These are phyloP conservation scores for Calosoma granatense DNA, from an alignment of 1,140 invertebrate genomes.

Conservation along the genomic window DNA sequence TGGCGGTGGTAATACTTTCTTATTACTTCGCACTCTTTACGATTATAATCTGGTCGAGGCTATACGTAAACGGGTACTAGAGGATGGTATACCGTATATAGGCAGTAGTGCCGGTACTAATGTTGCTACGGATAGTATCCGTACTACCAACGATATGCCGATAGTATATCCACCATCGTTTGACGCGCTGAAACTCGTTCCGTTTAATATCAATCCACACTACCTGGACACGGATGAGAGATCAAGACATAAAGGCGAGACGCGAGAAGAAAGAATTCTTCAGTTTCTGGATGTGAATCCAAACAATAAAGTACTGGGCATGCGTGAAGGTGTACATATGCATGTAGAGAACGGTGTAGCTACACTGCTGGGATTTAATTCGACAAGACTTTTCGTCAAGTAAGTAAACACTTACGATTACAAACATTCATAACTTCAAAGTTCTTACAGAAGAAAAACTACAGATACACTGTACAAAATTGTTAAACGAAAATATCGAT, in stretches of 20 bases:
- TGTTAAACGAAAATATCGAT: too few relatives aligned
- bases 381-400: constrained; percentile 55
- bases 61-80: constrained; percentile 50
- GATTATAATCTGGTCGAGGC: constrained; percentile 52
- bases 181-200: constrained; percentile 59
- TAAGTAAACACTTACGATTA: too few relatives aligned
- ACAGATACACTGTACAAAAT: too few relatives aligned
- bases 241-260: constrained; percentile 64
- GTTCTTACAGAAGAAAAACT: too few relatives aligned
- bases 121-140: constrained; percentile 66
- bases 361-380: constrained; percentile 46
- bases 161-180: constrained; percentile 67
- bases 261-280: constrained; percentile 55
- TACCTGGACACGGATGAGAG: constrained; percentile 55
- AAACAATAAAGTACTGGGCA: constrained; percentile 49
- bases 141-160: constrained; percentile 81
- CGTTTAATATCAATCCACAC: constrained; percentile 82
- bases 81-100: constrained; percentile 61
- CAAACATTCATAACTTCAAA: too few relatives aligned
- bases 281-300: constrained; percentile 55
- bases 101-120: constrained; percentile 76
- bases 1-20: constrained; percentile 76
- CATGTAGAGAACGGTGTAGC: constrained; percentile 48
- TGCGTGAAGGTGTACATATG: constrained; percentile 60
- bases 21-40: constrained; percentile 59